Evolutionary conservation across 2,797 vertebrate species (phyloP), one percentile per base, ranked within the genome.

Genomic region (Columba guinea): DNA sequence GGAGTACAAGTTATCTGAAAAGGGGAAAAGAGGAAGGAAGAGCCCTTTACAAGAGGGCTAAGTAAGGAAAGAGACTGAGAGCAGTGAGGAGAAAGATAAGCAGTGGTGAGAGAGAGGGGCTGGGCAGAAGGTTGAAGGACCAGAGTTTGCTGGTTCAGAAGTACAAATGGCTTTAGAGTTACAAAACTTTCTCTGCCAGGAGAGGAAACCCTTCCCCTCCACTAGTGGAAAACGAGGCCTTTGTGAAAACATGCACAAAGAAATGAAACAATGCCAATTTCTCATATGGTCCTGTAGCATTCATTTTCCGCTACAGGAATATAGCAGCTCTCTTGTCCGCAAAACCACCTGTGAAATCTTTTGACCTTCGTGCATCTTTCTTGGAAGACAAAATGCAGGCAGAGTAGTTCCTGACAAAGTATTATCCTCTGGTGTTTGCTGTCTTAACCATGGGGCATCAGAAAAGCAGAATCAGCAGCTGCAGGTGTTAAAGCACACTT

Each of bases 381-480:
- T 35, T 4, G 8, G n/a, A 81, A 30, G 23, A 82, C 88, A 55
- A 77, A 74, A 37, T 44, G 20, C 32, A 65, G 44, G 27, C 59
- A 83, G 41, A 84, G 55, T 81, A 84, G 35, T 55, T 93, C 55
- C 65, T 92, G 73, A 46, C 82, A 93, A 79, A 91, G 51, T 65
- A 81, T 77, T 92, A 71, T 52, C n/a, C 91, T 92, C 87, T 74
- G 15, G 49, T 83, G 64, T 84, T 89, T 94, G 60, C 75, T 56
- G 28, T 79, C 81, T 89, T 90, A 89, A 82, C 41, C 58, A 64
- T 14, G 53, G 44, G 76, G 73, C 46, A 39, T 59, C 27, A 89
- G 64, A 91, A 95, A 84, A 88, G 87, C 68, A 94, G 32, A 91
- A 85, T 84, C 91, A 92, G 44, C 84, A 94, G 62, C 58, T 60